Evolutionary conservation across 2,113 vertebrate genomes (phyloP), one percentile per base, ranked within the genome.

Genomic region (Regulus satrapa): DNA sequence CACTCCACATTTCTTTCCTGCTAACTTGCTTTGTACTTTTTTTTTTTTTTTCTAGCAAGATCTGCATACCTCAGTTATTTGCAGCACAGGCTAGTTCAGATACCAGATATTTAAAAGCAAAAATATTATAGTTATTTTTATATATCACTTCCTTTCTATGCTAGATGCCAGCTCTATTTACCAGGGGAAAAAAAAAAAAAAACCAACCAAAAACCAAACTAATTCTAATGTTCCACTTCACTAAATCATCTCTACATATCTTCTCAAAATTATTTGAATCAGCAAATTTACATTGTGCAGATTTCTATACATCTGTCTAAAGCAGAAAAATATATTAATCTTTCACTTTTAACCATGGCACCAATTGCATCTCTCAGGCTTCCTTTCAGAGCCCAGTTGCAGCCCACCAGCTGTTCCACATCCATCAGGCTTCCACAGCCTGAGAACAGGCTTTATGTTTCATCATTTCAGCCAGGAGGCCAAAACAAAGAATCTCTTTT

Each of bases 391-490:
- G 95, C 93, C 89, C 91, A 95, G 93, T 95, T 40, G 19, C 95
- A 94, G 95, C 95, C 93, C 55, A 72, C 97, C 97, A 98, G 97
- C 98, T 98, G 97, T 96, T 98, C 80, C 95, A 94, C 94, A 98
- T 96, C 97, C 72, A 96, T 96, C 95, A 78, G 94, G 64, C 85
- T 97, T 97, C 98, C 86, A 94, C 92, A 97, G 97, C 84, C 91
- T 91, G 96, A 96, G 97, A 97, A 97, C 72, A 95, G 89, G 96
- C 96, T 98, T 97, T 97, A 94, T 95, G 91, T 97, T 97, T 96
- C 97, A 97, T 97, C 97, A 95, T 97, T 98, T 97, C 97, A 97
- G 97, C 97, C 92, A 96, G 94, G 64, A 97, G 89, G 95, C 95
- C 2, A 2, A 89, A 62, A 41, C 31, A 74, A 89, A 71, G 73